Evolutionary conservation across 2,888 invertebrate species (phyloP), one percentile per base, ranked within the genome.

Genomic region (Lymantria dispar): DNA sequence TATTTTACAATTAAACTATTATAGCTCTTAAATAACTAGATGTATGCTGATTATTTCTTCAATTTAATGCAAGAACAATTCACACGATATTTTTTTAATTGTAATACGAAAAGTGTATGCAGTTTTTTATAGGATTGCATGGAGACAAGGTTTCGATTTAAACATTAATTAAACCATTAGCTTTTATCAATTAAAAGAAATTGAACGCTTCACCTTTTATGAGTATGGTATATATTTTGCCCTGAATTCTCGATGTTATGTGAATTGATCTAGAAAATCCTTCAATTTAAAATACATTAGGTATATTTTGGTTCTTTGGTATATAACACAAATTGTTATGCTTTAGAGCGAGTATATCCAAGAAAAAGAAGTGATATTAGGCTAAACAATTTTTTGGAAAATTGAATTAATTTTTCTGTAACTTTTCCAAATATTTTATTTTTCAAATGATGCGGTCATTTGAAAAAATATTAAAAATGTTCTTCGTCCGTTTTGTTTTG

Each of bases 1-100:
- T 83, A 85, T 82, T 74, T 83, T 81, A 87, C 80, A 82, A 58
- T 76, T 71, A 56, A 54, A 57, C 67, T 72, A 71, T 68, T 68
- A 63, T 42, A 60, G 70, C 73, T 68, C 46, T 60, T 65, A 59
- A n/a, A 59, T 36, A 29, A 42, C 55, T 66, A 65, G 59, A 50
- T 50, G 52, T 57, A 2, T 40, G 65, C 54, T 45, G 58, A 60
- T 54, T 53, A 46, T 57, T 39, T 50, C 43, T 49, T 52, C 45
- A 12, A n/a, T 39, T 22, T 52, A 56, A 48, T 36, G 29, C 29
- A 47, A 56, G 54, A 61, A 46, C 59, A 38, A 62, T 53, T 65
- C 64, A 68, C 62, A 62, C 55, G 38, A 45, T 33, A 41, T 31
- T 29, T 38, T 38, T 7, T 38, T 13, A 2, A 22, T 22, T 5